Evolutionary conservation across 2,888 invertebrate species (phyloP).

Genomic region (Pollenia labialis): DNA sequence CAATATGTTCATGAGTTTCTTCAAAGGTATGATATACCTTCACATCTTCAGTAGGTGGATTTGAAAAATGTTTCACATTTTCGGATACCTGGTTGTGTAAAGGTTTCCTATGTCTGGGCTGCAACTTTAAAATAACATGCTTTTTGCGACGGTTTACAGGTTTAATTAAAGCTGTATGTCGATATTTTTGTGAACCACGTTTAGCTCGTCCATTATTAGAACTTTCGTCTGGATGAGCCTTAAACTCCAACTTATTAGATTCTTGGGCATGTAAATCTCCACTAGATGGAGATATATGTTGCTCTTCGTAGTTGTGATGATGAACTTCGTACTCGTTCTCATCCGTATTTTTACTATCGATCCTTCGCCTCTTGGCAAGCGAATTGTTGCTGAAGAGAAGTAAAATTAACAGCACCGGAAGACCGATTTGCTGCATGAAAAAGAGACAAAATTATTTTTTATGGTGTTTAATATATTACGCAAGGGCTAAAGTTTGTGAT

Average conservation of each 20-base stretch:
- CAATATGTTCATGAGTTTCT: slow-evolving; percentile 82
- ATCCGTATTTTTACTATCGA: slow-evolving; percentile 50
- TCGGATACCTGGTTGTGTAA: slow-evolving; percentile 58
- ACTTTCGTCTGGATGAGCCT: slow-evolving; percentile 64
- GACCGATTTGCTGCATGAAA: slow-evolving; percentile 63
- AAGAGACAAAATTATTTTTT: not conserved
- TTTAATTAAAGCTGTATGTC: slow-evolving; percentile 76
- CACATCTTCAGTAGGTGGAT: slow-evolving; percentile 70
- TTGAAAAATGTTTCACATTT: slow-evolving; percentile 24
- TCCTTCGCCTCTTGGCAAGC: slow-evolving; percentile 65
- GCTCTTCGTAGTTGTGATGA: slow-evolving; percentile 74
- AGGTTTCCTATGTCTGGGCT: slow-evolving; percentile 73
- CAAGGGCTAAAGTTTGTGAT: no score
- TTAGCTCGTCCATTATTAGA: slow-evolving; percentile 75
- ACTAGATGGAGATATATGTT: slow-evolving; percentile 52
- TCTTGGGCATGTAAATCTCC: slow-evolving; percentile 71
- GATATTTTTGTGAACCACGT: slow-evolving; percentile 77
- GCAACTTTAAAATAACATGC: slow-evolving; percentile 69
- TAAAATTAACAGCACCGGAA: slow-evolving; percentile 64
- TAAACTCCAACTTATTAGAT: slow-evolving; percentile 68
- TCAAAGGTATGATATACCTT: slow-evolving; percentile 80
- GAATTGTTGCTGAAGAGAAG: slow-evolving; percentile 68
- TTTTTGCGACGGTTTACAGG: slow-evolving; percentile 76
- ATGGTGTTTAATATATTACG: no score
- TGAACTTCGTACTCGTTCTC: slow-evolving; percentile 73